Evolutionary conservation across 2,113 vertebrate genomes (phyloP).

Genomic region (Dicrurus megarhynchus): DNA sequence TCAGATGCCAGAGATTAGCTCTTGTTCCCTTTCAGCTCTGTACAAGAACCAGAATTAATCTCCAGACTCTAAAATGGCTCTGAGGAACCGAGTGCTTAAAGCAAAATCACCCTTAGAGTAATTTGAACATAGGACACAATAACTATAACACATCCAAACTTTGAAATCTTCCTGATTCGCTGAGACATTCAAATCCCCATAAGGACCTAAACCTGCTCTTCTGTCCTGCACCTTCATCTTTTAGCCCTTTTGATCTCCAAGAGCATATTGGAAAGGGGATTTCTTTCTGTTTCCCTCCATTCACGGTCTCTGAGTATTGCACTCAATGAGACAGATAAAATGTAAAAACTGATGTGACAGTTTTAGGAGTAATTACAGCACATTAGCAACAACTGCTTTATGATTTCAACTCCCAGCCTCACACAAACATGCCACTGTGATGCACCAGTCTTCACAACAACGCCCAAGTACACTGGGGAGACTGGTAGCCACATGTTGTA

Average conservation of each 20-base stretch:
- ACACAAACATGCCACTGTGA: background rate
- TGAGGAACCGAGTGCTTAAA: background rate
- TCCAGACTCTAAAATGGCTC: background rate
- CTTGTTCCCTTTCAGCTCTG: background rate
- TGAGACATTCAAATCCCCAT: background rate
- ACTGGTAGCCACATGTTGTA: fast-evolving
- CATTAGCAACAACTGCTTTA: background rate
- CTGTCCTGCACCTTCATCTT: background rate
- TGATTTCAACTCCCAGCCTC: background rate
- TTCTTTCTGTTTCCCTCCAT: background rate
- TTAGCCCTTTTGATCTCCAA: background rate
- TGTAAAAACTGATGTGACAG: background rate
- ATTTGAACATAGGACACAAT: background rate
- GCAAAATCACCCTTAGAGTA: background rate
- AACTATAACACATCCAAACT: background rate
- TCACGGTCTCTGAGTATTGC: background rate
- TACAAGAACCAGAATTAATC: background rate
- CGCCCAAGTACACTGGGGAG: background rate
- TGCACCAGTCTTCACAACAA: background rate
- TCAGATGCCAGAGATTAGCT: background rate
- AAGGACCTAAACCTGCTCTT: background rate
- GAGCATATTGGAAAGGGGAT: background rate
- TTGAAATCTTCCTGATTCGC: background rate
- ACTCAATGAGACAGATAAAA: background rate
- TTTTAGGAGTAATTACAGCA: background rate